These are phyloP conservation scores for Excalfactoria chinensis DNA, from an alignment of 2,113 vertebrate species.

Conservation along the genomic window DNA sequence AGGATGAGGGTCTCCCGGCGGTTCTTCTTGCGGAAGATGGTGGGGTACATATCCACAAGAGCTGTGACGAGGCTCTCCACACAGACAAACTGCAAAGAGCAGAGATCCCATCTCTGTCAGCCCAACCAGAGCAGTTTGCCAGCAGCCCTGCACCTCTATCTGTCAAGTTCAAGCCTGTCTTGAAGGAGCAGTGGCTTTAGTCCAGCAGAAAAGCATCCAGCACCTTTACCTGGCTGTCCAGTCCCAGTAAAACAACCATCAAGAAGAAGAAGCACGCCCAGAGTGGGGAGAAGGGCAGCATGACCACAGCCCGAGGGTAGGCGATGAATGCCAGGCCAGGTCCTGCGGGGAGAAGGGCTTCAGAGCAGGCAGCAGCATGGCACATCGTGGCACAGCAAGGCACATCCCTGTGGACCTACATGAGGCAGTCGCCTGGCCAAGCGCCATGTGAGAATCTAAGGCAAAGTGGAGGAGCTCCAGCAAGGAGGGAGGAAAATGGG, in stretches of 20 bases:
- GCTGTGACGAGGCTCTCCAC: conserved; percentile 93
- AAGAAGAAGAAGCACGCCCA: conserved; percentile 96
- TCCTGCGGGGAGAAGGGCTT: conserved; percentile 76
- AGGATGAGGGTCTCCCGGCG: conserved; percentile 90
- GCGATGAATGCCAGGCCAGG: conserved; percentile 97
- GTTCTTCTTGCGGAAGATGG: conserved; percentile 87
- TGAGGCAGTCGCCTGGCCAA: neutral
- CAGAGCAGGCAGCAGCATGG: neutral
- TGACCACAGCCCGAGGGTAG: conserved; percentile 95
- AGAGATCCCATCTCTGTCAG: neutral
- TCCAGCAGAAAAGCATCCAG: neutral
- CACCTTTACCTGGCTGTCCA: conserved; percentile 91
- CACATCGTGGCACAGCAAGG: neutral
- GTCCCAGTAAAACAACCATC: conserved; percentile 93
- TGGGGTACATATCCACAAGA: conserved; percentile 91
- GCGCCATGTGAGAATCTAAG: neutral
- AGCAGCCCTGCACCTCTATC: neutral
- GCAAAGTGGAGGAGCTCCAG: neutral
- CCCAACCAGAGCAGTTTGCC: neutral
- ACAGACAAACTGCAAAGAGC: conserved; percentile 86
- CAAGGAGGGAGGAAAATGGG: neutral
- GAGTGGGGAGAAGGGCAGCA: conserved; percentile 94
- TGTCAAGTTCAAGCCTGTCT: neutral
- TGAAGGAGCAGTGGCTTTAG: neutral
- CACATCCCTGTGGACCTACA: neutral